Conservation (phyloP, 2,888 invertebrate genomes). For the Andrena bucephala region DNA sequence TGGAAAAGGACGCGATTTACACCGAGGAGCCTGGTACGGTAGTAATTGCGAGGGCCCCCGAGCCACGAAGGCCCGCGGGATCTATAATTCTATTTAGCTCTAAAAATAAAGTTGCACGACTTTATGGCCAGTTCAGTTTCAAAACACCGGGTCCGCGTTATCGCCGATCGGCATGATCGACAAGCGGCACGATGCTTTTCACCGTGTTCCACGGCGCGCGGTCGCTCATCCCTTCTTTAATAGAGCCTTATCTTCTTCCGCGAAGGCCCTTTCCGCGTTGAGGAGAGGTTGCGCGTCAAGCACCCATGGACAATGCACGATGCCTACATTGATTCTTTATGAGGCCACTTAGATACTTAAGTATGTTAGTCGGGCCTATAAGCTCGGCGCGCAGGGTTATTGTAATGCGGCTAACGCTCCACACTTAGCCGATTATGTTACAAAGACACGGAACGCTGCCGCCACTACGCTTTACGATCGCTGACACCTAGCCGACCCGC, state of each 20-base stretch:
- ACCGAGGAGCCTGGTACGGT: too few relatives aligned
- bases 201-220: background rate
- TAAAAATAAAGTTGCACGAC: too few relatives aligned
- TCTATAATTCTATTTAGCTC: too few relatives aligned
- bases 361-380: conserved; percentile 1
- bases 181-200: background rate
- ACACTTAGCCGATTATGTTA: conserved; percentile 59
- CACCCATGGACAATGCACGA: conserved; percentile 50
- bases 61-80: too few relatives aligned
- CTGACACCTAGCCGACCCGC: conserved; percentile 67
- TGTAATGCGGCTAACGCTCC: conserved; percentile 46
- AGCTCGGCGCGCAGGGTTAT: conserved; percentile 26
- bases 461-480: conserved; percentile 64
- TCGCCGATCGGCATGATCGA: too few relatives aligned
- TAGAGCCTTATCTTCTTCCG: conserved; percentile 30
- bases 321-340: conserved; percentile 57
- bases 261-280: conserved; percentile 20
- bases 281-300: conserved; percentile 12
- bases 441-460: conserved; percentile 63
- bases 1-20: too few relatives aligned
- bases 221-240: background rate
- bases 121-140: too few relatives aligned
- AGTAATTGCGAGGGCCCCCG: too few relatives aligned
- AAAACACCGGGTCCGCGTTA: too few relatives aligned
- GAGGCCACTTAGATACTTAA: conserved; percentile 41